phyloP scores from a whole-genome alignment of 2,113 vertebrate species.

The Telmatochromis bifrenatus region DNA sequence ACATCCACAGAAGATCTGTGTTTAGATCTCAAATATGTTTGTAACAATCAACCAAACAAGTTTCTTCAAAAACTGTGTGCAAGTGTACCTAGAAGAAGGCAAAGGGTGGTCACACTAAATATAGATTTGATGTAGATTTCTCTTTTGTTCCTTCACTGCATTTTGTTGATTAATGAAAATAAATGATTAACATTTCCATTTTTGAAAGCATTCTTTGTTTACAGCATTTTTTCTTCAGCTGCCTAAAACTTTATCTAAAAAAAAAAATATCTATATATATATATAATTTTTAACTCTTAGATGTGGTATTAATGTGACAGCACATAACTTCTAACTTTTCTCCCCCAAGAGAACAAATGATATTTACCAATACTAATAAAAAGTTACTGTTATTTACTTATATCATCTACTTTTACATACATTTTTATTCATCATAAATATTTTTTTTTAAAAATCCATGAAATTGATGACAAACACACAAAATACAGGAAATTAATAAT shows the following conservation, averaged over 20 bases:
- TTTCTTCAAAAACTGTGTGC: not conserved
- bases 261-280: not conserved
- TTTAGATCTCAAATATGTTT: fast-evolving
- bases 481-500: not conserved
- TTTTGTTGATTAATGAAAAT: not conserved
- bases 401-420: not conserved
- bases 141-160: not conserved
- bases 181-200: fast-evolving
- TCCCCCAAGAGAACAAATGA: not conserved
- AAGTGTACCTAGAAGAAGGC: fast-evolving
- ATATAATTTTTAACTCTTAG: not conserved
- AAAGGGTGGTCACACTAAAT: not conserved
- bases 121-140: not conserved
- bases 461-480: not conserved
- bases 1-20: not conserved
- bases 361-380: not conserved
- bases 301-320: not conserved
- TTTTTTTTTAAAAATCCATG: not conserved
- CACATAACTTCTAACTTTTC: fast-evolving
- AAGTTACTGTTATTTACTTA: not conserved
- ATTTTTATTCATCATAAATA: not conserved
- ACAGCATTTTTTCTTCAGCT: not conserved
- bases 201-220: not conserved
- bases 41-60: not conserved
- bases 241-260: not conserved